Conservation (phyloP, 2,113 vertebrate species). For the Dromas ardeola region DNA sequence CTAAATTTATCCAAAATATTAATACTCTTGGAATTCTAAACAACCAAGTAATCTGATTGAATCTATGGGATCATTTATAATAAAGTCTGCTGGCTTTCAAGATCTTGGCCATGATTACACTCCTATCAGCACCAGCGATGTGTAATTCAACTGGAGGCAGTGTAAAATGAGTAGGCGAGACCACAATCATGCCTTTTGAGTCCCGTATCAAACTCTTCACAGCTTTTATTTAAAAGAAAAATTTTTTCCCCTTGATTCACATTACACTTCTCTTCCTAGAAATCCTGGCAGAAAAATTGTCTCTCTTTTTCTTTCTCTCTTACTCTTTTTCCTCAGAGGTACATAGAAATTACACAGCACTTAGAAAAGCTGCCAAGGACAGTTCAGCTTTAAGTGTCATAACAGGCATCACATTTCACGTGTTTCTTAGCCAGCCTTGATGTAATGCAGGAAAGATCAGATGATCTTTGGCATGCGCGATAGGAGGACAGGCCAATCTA, state of each 20-base stretch:
- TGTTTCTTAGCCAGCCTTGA: background rate
- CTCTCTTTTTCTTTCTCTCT: background rate
- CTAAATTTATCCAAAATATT: background rate
- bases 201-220: background rate
- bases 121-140: background rate
- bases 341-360: constrained; percentile 79
- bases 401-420: constrained; percentile 74
- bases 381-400: constrained; percentile 80
- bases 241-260: background rate
- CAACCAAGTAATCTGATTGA: background rate
- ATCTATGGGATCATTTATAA: background rate
- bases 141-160: background rate
- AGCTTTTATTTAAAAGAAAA: background rate
- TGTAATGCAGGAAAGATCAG: background rate
- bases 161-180: background rate
- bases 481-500: background rate
- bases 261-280: background rate
- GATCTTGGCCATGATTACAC: background rate
- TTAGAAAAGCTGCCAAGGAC: constrained; percentile 81
- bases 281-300: background rate
- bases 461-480: background rate
- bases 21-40: background rate
- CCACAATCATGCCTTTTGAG: background rate
- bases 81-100: background rate
- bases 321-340: constrained; percentile 75